phyloP scores from a whole-genome alignment of 2,888 invertebrate genomes.

The Drosophila siamana region DNA sequence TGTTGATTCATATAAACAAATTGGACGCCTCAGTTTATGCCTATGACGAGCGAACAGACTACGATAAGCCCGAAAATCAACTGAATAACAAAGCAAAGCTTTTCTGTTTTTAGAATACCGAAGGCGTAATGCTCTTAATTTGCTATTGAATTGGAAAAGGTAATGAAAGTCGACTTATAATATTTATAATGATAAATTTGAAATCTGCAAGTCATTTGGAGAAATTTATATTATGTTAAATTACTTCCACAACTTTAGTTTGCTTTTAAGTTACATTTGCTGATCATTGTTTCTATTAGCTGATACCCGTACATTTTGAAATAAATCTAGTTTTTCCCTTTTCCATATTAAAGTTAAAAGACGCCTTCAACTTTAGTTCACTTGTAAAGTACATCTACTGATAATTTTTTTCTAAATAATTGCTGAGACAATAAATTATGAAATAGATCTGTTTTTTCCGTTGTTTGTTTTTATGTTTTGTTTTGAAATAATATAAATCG shows the following conservation, averaged over 20 bases:
- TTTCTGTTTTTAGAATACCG: not conserved
- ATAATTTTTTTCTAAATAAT: not conserved
- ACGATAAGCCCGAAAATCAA: slow-evolving; percentile 8
- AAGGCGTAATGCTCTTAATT: not conserved
- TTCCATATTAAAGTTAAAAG: not conserved
- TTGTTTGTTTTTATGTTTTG: slow-evolving; percentile 26
- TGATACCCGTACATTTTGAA: too few species aligned
- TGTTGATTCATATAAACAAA: slow-evolving; percentile 40
- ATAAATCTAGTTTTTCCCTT: too few species aligned
- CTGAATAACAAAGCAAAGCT: not conserved
- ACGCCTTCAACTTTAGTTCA: not conserved
- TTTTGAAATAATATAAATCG: not conserved
- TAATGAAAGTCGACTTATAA: too few species aligned
- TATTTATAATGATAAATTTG: too few species aligned
- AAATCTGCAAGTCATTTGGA: too few species aligned
- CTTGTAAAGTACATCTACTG: slow-evolving; percentile 1
- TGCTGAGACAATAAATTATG: not conserved
- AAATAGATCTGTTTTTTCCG: slow-evolving; percentile 32
- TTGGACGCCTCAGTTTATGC: slow-evolving; percentile 8
- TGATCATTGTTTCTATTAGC: too few species aligned
- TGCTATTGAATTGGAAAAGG: too few species aligned
- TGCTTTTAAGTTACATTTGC: too few species aligned
- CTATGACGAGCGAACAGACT: not conserved
- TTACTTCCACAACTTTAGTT: too few species aligned
- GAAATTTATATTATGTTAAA: too few species aligned